Percentiles rank a stretch among this genome's conserved stretches.
Conservation (phyloP, 1,140 invertebrate genomes). For the Drosophila murphyi region DNA sequence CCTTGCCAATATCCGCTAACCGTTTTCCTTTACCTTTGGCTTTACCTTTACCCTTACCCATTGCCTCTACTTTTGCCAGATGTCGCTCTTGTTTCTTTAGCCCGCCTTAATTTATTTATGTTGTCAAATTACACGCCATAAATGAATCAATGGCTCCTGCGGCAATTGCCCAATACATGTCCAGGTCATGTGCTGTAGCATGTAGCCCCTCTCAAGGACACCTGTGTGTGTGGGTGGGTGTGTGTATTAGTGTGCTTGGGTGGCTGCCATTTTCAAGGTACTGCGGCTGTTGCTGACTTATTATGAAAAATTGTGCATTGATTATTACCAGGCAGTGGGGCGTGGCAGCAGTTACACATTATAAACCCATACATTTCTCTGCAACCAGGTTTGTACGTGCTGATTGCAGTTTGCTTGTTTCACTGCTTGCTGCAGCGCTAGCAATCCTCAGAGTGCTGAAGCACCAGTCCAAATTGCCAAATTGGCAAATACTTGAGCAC, state of each 20-base stretch:
- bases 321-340: slow-evolving; percentile 32
- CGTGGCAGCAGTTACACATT: slow-evolving; percentile 28
- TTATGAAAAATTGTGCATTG: slow-evolving; percentile 71
- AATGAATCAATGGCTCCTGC: slow-evolving; percentile 70
- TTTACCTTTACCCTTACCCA: background rate
- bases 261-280: slow-evolving; percentile 56
- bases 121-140: slow-evolving; percentile 79
- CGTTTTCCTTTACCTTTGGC: slow-evolving; percentile 25
- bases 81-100: slow-evolving; percentile 6
- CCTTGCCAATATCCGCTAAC: slow-evolving; percentile 74
- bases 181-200: slow-evolving; percentile 11
- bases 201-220: slow-evolving; percentile 37
- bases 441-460: background rate
- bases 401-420: slow-evolving; percentile 32
- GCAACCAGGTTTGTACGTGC: slow-evolving; percentile 19
- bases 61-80: background rate
- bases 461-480: slow-evolving; percentile 43
- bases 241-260: background rate
- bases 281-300: slow-evolving; percentile 59
- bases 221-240: background rate
- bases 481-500: slow-evolving; percentile 50
- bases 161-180: slow-evolving; percentile 28
- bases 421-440: slow-evolving; percentile 22
- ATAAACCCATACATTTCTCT: slow-evolving; percentile 9
- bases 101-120: slow-evolving; percentile 77